These are phyloP conservation scores for Dasypogon diadema DNA, from an alignment of 2,888 invertebrate genomes.

Conservation along the genomic window DNA sequence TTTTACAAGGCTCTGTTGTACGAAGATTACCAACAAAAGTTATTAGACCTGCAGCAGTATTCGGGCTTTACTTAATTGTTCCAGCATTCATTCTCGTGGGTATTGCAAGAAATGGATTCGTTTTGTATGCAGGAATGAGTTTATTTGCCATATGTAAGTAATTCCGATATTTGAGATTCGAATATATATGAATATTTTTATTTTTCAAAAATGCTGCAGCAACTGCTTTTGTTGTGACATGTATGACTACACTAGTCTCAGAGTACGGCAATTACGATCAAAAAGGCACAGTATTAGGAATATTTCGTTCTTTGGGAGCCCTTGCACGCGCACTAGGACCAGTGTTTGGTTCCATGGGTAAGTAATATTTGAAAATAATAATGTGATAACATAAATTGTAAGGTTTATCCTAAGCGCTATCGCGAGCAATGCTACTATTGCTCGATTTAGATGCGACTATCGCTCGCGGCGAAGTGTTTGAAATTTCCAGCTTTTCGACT, in stretches of 20 bases:
- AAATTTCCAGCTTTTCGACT: too few relatives aligned
- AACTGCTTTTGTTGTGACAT: conserved; percentile 94
- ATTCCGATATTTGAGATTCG: not conserved
- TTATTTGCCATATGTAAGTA: conserved; percentile 92
- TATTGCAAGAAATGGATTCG: conserved; percentile 72
- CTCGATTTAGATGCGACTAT: too few relatives aligned
- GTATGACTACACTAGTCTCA: conserved; percentile 93
- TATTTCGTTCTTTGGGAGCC: conserved; percentile 94
- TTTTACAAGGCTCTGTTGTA: conserved; percentile 90
- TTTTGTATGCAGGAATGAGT: conserved; percentile 85
- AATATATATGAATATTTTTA: not conserved
- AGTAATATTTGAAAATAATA: conserved; percentile 55
- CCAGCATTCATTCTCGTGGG: conserved; percentile 90
- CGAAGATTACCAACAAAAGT: conserved; percentile 80
- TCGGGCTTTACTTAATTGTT: conserved; percentile 85
- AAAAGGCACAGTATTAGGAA: conserved; percentile 93
- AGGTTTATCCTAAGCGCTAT: too few relatives aligned
- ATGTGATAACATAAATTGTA: too few relatives aligned
- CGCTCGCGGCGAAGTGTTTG: too few relatives aligned
- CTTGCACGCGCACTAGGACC: conserved; percentile 94
- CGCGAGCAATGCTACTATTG: too few relatives aligned
- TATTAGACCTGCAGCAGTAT: conserved; percentile 78
- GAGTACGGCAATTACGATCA: conserved; percentile 82
- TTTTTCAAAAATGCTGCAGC: too few relatives aligned
- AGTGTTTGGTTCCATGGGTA: conserved; percentile 85